phyloP scores from a whole-genome alignment of 2,113 vertebrate species.

The Nothocercus julius region DNA sequence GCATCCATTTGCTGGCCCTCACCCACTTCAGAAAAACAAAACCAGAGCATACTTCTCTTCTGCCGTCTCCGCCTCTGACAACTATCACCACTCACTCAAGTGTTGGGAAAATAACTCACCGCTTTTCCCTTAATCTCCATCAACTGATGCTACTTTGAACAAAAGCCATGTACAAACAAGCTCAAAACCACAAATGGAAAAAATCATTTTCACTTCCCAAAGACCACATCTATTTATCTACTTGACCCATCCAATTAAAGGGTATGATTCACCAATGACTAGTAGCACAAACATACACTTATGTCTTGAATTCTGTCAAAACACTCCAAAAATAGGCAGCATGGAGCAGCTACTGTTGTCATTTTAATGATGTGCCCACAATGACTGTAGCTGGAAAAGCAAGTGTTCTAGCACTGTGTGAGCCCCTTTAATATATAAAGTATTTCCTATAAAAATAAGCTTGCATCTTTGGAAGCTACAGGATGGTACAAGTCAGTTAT shows the following conservation, averaged over 20 bases:
- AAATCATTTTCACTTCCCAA: slow-evolving; percentile 29
- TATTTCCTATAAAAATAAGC: slow-evolving; percentile 1
- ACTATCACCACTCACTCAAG: slow-evolving; percentile 48
- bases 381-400: slow-evolving; percentile 18
- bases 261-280: slow-evolving; percentile 41
- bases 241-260: slow-evolving; percentile 41
- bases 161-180: slow-evolving; percentile 20
- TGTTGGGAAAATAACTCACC: slow-evolving; percentile 11
- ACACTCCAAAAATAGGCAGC: slow-evolving; percentile 41
- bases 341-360: background rate
- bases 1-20: slow-evolving; percentile 13
- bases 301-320: slow-evolving; percentile 24
- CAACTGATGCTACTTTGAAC: slow-evolving; percentile 23
- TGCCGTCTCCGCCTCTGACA: slow-evolving; percentile 52
- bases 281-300: slow-evolving; percentile 40
- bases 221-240: slow-evolving; percentile 32
- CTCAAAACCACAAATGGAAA: slow-evolving; percentile 15
- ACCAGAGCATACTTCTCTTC: slow-evolving; percentile 18
- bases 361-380: slow-evolving; percentile 21
- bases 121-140: background rate
- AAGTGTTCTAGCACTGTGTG: background rate
- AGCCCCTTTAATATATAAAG: background rate
- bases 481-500: background rate
- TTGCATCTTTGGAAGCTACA: background rate
- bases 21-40: slow-evolving; percentile 35